Base-by-base conservation (phyloP, 1,140 invertebrate genomes). In the Ceratitis capitata region DNA sequence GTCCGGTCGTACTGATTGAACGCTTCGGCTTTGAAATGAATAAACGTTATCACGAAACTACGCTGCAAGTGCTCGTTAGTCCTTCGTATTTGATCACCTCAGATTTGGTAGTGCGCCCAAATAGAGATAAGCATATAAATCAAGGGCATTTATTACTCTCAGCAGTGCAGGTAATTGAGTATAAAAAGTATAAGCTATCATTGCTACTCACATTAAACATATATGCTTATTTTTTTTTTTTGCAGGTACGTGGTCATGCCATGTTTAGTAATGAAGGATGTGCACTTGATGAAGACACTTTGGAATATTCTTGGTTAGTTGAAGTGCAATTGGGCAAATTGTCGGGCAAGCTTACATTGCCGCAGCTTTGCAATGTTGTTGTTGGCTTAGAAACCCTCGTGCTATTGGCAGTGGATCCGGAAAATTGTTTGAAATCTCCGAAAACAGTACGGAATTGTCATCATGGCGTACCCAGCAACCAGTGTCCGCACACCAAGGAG, bases 21-120 rank as follows among this genome's bases (percentile, higher is more conserved):
- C 94, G 97, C 86, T 96, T 99, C 88, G 97, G 97, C 4, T 99
- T 99, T 93, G 98, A 99, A 94, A 97, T 99, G 97, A 96, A 98
- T 88, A 99, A 99, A 91, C 94, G 95, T 10, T 99, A 96, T 90
- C 94, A 94, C 86, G 97, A 99, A 92, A 99, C 98, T 0, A 96
- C 96, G 87, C 93, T 99, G 0, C 98, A 99, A 89, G 92, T 99
- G 0, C 92, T 99, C 0, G 92, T 99, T 0, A 98, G 97, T 86
- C 98, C 98, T 0, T 95, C 97, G 1, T 95, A 98, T 87, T 92
- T 98, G 84, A 93, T 97, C n/a, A 94, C 96, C 1, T 94, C 95
- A 1, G 97, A 97, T 88, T 95, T 94, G 86, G 91, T 96, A 4
- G 92, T 93, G 19, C 93, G 97, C 85, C 92, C 94, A 1, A 93